These are phyloP conservation scores for Plagodis pulveraria DNA, from an alignment of 2,888 invertebrate species.

Conservation along the genomic window DNA sequence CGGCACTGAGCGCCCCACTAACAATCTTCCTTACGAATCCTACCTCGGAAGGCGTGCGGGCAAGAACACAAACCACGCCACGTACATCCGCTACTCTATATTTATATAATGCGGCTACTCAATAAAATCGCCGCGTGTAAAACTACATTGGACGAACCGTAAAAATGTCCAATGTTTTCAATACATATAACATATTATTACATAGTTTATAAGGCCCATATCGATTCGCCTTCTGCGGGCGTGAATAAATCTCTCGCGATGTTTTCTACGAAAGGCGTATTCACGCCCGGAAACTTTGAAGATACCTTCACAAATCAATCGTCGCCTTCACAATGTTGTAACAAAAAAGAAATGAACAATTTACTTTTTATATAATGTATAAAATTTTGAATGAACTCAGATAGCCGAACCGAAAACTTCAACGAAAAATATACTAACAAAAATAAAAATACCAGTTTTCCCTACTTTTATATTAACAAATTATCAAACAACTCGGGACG, in stretches of 20 bases:
- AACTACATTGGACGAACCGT: constrained; percentile 73
- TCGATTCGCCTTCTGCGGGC: constrained; percentile 38
- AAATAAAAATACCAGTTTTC: constrained; percentile 73
- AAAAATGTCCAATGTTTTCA: constrained; percentile 61
- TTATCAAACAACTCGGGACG: constrained; percentile 80
- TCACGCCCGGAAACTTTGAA: constrained; percentile 42
- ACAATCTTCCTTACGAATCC: constrained; percentile 22
- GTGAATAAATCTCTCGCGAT: constrained; percentile 42
- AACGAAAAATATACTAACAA: constrained; percentile 74
- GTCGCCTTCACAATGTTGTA: constrained; percentile 42
- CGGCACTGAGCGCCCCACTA: constrained; percentile 45
- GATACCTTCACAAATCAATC: constrained; percentile 45
- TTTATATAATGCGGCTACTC: constrained; percentile 76
- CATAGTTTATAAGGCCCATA: constrained; percentile 47
- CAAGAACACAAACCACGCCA: constrained; percentile 39
- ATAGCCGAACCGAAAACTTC: constrained; percentile 65
- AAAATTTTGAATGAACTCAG: constrained; percentile 65
- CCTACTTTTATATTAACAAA: constrained; percentile 78
- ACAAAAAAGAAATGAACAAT: constrained; percentile 53
- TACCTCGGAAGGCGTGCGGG: constrained; percentile 35
- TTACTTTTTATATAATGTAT: constrained; percentile 44
- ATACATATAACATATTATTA: constrained; percentile 41
- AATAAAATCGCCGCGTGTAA: constrained; percentile 82
- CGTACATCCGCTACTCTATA: constrained; percentile 55
- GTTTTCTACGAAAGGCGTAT: constrained; percentile 41